Evolutionary conservation across 2,888 invertebrate genomes (phyloP).

Genomic region (Apotomis turbidana): DNA sequence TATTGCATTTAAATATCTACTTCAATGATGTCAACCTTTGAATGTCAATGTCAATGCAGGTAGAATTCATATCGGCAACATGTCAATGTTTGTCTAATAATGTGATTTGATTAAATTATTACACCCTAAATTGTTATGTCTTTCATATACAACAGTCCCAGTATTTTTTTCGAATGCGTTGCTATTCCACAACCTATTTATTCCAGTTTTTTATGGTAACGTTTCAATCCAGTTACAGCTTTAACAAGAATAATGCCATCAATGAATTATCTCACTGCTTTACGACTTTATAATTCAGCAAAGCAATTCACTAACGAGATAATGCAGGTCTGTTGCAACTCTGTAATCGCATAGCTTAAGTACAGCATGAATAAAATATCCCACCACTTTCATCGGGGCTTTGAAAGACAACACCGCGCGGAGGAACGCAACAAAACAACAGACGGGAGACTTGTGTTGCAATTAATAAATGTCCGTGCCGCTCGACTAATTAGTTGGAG

Average conservation of each 20-base stretch:
- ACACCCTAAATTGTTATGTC: too few species aligned
- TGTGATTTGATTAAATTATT: too few species aligned
- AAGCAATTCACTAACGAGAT: constrained; percentile 38
- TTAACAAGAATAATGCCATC: background rate
- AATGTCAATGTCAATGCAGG: too few species aligned
- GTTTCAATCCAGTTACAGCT: background rate
- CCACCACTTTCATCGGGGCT: constrained; percentile 51
- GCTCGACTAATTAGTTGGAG: constrained; percentile 78
- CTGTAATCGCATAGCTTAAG: constrained; percentile 33
- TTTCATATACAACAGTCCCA: too few species aligned
- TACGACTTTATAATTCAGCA: constrained; percentile 23
- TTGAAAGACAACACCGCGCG: constrained; percentile 68
- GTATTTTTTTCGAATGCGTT: too few species aligned
- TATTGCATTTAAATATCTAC: too few species aligned
- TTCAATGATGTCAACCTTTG: too few species aligned
- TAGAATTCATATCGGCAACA: too few species aligned
- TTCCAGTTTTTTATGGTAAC: background rate
- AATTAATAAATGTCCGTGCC: constrained; percentile 80
- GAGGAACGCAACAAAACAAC: constrained; percentile 58
- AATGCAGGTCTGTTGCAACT: constrained; percentile 33
- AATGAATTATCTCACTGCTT: constrained; percentile 22
- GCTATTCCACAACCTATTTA: background rate
- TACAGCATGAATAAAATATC: constrained; percentile 39
- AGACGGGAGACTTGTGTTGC: constrained; percentile 74
- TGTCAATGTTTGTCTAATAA: too few species aligned